Conservation (phyloP, 2,797 vertebrate genomes). For the Centropyge bicolor region DNA sequence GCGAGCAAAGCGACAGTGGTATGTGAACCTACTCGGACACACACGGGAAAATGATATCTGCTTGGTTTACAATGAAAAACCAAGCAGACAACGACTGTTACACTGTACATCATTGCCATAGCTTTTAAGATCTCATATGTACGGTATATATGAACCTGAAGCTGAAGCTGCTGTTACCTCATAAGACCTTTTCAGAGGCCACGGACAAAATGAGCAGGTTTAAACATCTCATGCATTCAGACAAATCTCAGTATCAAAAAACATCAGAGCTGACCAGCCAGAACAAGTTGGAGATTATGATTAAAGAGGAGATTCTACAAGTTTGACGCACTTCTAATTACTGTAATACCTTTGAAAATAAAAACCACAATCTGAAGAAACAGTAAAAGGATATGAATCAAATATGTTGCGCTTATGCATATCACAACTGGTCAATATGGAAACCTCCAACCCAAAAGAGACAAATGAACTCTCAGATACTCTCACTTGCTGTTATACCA, state of each 20-base stretch:
- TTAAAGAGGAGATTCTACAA: neutral
- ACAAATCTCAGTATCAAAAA: constrained; percentile 34
- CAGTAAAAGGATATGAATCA: constrained; percentile 19
- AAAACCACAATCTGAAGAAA: constrained; percentile 22
- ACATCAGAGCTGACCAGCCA: constrained; percentile 2
- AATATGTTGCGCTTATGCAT: constrained; percentile 37
- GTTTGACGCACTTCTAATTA: constrained; percentile 12
- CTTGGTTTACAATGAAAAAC: constrained; percentile 54
- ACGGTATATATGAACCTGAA: constrained; percentile 31
- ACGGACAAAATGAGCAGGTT: constrained; percentile 38
- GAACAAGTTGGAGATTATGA: constrained; percentile 1
- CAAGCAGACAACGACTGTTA: constrained; percentile 75
- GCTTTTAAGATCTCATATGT: constrained; percentile 51
- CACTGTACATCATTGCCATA: constrained; percentile 47
- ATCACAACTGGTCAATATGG: constrained; percentile 17
- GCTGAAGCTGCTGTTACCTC: constrained; percentile 75
- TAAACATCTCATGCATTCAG: constrained; percentile 43
- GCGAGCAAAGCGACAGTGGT: constrained; percentile 23
- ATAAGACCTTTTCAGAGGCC: constrained; percentile 60
- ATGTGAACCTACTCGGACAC: constrained; percentile 7
- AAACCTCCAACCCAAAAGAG: constrained; percentile 18
- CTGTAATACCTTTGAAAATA: constrained; percentile 67
- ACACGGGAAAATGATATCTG: constrained; percentile 25
- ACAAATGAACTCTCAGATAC: constrained; percentile 16
- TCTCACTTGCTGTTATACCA: constrained; percentile 15